Evolutionary conservation across 2,113 vertebrate genomes (phyloP).

Genomic region (Microcebus jonahi): DNA sequence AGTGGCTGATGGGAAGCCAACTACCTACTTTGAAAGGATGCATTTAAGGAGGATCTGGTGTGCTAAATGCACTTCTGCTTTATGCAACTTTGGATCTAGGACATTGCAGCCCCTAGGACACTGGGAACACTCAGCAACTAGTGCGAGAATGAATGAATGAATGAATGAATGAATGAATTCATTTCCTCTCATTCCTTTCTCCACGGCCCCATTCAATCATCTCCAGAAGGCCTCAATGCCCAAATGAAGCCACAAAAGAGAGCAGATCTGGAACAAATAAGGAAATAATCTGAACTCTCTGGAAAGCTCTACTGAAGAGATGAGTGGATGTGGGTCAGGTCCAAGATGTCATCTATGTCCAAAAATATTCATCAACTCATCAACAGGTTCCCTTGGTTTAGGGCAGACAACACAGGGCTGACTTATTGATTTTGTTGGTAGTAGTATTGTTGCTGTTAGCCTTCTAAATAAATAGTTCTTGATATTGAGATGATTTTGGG

Average conservation of each 20-base stretch:
- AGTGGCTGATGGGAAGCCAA: background rate
- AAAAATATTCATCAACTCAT: no score
- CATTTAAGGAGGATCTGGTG: background rate
- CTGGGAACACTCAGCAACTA: background rate
- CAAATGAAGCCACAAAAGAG: background rate
- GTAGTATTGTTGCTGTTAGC: no score
- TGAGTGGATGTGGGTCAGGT: background rate
- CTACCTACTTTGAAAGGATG: background rate
- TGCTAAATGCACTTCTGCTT: background rate
- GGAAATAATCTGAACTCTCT: background rate
- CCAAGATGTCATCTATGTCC: no score
- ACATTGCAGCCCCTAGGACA: background rate
- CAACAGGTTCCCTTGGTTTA: no score
- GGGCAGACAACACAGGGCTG: no score
- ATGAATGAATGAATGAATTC: no score
- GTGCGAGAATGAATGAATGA: no score
- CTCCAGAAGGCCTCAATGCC: background rate
- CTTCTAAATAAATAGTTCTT: no score
- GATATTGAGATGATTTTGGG: no score
- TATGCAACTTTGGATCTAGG: background rate
- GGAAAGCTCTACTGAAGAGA: constrained; percentile 12
- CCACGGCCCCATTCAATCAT: background rate
- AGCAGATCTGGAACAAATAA: background rate
- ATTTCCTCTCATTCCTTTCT: background rate
- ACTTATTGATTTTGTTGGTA: no score